Evolutionary conservation across 2,113 vertebrate species (phyloP), one percentile per base, ranked within the genome.

Genomic region (Oreochromis aureus): DNA sequence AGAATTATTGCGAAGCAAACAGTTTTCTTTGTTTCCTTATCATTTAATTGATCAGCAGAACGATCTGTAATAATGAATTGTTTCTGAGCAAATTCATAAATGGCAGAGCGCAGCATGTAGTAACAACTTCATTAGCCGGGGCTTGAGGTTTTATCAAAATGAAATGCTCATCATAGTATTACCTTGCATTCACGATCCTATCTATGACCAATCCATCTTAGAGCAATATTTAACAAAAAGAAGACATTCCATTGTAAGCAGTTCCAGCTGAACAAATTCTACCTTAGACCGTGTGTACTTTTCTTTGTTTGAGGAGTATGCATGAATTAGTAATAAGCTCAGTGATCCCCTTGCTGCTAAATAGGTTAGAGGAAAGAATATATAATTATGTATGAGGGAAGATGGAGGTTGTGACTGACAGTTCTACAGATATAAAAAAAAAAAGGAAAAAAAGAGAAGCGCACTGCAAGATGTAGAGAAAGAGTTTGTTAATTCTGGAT

Each of bases 41-140:
- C 95, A 92, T 95, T 95, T 96, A 95, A 96, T 96, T 96, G 94
- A 96, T 96, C 94, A 88, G 90, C 39, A 48, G 92, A 89, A 82
- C 86, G 87, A 94, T 90, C 92, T 89, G 91, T 92, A 95, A 94
- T 95, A 95, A 95, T 95, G 86, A 95, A 95, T 94, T 93, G 90
- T 95, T 95, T 94, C 91, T 34, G 89, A 90, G 89, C 84, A 92
- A 93, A 94, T 93, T 92, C 84, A 86, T 90, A 92, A 96, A 94
- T 93, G 94, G 92, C 88, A 83, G 89, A 85, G 91, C 73, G 22
- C 71, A 81, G 90, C 89, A 15, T 94, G 94, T 95, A 87, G 88
- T 91, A 85, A 95, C 92, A 94, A 91, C 92, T 94, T 93, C 93
- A 94, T 96, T 94, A 95, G 87, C 73, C 2, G 18, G 32, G 80